Evolutionary conservation across 2,888 invertebrate genomes (phyloP).

Genomic region (Andrena marginata): DNA sequence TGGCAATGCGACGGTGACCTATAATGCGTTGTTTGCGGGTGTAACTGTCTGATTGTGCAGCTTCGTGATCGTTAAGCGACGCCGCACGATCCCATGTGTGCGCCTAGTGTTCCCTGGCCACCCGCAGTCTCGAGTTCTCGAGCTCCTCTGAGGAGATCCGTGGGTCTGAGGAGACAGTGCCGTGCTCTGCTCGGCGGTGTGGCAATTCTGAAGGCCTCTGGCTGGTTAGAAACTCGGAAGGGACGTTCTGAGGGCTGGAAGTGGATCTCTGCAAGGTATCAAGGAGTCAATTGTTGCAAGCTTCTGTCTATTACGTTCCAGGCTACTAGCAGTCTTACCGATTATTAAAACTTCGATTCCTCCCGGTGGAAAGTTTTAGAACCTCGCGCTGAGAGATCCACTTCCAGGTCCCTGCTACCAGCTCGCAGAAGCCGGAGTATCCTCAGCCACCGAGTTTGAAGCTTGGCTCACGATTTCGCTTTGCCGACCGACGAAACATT

Average conservation of each 20-base stretch:
- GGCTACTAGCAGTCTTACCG: too few relatives aligned
- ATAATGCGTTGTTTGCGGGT: slow-evolving; percentile 12
- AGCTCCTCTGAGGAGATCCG: too few relatives aligned
- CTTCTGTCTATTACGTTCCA: too few relatives aligned
- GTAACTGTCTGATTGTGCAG: slow-evolving; percentile 8
- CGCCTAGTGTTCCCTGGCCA: slow-evolving; percentile 13
- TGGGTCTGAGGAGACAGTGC: not conserved
- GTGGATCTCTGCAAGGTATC: not conserved
- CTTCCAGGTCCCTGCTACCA: not conserved
- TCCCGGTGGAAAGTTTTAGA: too few relatives aligned
- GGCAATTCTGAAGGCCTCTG: not conserved
- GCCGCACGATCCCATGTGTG: slow-evolving; percentile 5
- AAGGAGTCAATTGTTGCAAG: too few relatives aligned
- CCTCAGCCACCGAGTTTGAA: not conserved
- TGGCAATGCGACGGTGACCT: slow-evolving; percentile 76
- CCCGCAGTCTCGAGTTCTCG: slow-evolving; percentile 30
- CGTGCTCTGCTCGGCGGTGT: not conserved
- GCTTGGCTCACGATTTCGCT: not conserved
- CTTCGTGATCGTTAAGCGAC: slow-evolving; percentile 24
- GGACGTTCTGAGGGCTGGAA: not conserved
- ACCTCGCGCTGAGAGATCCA: not conserved
- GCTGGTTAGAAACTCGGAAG: too few relatives aligned
- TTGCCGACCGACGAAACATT: not conserved
- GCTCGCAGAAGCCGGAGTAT: too few relatives aligned
- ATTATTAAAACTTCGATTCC: too few relatives aligned